Evolutionary conservation across 2,797 vertebrate species (phyloP).

Genomic region (Anguilla marmorata): DNA sequence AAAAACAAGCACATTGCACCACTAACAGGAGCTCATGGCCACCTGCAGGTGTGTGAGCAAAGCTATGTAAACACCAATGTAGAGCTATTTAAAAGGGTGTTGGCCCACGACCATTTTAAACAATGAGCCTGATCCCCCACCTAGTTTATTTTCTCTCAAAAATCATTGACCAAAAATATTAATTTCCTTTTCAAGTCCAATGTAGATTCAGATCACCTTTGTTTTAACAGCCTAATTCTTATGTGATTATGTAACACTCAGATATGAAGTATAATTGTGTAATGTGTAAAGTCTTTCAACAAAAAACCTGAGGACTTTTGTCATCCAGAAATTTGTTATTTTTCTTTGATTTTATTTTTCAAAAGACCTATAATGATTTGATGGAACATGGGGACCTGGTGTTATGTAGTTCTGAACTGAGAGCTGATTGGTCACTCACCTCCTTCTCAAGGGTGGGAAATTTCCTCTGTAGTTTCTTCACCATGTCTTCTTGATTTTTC

Average conservation of each 20-base stretch:
- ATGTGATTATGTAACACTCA: background rate
- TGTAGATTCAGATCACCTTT: too few species aligned
- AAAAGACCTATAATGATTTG: background rate
- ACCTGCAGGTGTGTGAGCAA: background rate
- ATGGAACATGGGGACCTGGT: background rate
- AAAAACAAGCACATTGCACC: background rate
- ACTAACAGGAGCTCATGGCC: background rate
- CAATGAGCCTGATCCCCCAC: too few species aligned
- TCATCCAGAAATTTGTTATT: too few species aligned
- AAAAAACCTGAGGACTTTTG: background rate
- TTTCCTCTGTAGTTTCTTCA: slow-evolving; percentile 74
- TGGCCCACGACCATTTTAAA: background rate
- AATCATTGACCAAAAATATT: too few species aligned
- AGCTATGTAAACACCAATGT: background rate
- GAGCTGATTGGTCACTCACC: slow-evolving; percentile 60
- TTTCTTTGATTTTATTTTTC: background rate
- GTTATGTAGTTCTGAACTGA: background rate
- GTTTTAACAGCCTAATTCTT: too few species aligned
- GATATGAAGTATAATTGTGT: background rate
- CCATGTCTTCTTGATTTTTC: slow-evolving; percentile 77
- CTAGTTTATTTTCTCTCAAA: too few species aligned
- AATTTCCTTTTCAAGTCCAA: too few species aligned
- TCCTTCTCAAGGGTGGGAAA: slow-evolving; percentile 79
- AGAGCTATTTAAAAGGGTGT: background rate
- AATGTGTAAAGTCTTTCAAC: background rate